phyloP scores from a whole-genome alignment of 2,797 vertebrate species.

The Chloroceryle amazona region DNA sequence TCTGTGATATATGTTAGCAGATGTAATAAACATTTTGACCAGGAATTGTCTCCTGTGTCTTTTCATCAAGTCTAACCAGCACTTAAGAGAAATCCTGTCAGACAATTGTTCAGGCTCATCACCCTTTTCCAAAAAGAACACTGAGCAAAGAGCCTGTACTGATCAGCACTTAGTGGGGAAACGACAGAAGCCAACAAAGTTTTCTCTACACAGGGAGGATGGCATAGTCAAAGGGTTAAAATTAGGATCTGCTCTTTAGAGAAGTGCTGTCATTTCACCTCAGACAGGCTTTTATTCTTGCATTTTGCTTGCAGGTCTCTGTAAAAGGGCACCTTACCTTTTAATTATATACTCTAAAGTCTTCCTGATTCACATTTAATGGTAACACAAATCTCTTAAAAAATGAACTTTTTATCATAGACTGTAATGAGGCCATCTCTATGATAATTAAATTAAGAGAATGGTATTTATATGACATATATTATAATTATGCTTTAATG shows the following conservation, averaged over 20 bases:
- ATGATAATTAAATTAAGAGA: conserved; percentile 22
- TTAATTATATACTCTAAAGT: conserved; percentile 34
- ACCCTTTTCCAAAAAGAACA: not conserved
- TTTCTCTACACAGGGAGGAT: not conserved
- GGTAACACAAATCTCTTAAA: not conserved
- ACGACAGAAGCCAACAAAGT: not conserved
- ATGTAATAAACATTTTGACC: not conserved
- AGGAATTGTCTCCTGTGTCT: not conserved
- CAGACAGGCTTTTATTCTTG: not conserved
- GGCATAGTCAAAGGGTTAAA: not conserved
- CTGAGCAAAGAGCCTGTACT: not conserved
- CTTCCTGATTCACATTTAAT: not conserved
- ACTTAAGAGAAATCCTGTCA: not conserved
- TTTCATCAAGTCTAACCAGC: not conserved
- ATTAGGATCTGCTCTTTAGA: not conserved
- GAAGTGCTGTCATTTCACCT: not conserved
- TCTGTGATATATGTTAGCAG: not conserved
- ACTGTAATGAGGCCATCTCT: not conserved
- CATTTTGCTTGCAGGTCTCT: not conserved
- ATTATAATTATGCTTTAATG: conserved; percentile 13
- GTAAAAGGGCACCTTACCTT: not conserved
- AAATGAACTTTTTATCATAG: not conserved
- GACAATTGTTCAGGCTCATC: not conserved
- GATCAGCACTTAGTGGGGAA: not conserved
- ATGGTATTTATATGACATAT: not conserved